A percentile compares a stretch with the other conserved stretches of the same genome.
phyloP scores from a whole-genome alignment of 2,797 vertebrate genomes.

The Bradypodion ventrale region DNA sequence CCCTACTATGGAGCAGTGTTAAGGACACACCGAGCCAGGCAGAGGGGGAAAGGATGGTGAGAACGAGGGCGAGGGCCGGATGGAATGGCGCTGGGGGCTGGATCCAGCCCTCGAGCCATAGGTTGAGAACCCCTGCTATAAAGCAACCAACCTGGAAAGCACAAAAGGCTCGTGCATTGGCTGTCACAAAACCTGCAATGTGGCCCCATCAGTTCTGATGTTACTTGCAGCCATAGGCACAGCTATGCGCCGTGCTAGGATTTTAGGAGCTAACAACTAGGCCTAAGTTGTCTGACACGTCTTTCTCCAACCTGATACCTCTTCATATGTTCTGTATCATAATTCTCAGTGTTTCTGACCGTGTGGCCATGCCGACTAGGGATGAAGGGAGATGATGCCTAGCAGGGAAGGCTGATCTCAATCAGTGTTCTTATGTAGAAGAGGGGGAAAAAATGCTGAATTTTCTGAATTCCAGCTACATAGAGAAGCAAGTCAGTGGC shows the following conservation, averaged over 20 bases:
- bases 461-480: not conserved
- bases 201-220: not conserved
- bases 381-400: too few species aligned
- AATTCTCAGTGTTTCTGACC: not conserved
- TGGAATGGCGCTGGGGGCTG: too few species aligned
- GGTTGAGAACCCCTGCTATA: too few species aligned
- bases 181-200: not conserved
- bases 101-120: too few species aligned
- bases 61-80: too few species aligned
- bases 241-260: not conserved
- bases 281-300: not conserved
- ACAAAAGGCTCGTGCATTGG: not conserved
- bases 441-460: not conserved
- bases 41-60: too few species aligned
- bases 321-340: not conserved
- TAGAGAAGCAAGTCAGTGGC: not conserved
- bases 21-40: too few species aligned
- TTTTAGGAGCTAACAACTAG: not conserved
- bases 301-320: not conserved
- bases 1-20: too few species aligned
- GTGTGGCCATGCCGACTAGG: not conserved
- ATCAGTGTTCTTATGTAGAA: too few species aligned
- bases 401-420: too few species aligned
- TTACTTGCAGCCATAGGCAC: not conserved
- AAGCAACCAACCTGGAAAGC: too few species aligned